Conservation (phyloP, 2,113 vertebrate species). For the Merops nubicus region DNA sequence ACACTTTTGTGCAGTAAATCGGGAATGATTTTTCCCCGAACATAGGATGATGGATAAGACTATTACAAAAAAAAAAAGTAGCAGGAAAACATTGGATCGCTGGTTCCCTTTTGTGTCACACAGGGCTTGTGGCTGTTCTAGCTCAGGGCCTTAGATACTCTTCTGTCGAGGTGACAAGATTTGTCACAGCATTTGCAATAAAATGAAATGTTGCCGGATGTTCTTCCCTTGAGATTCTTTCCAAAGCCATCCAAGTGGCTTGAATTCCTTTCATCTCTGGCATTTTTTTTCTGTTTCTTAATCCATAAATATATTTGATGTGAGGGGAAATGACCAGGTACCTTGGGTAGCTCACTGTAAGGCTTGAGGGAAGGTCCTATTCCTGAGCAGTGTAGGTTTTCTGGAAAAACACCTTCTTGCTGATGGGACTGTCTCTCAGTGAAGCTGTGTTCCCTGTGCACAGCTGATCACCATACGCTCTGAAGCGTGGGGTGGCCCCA, state of each 20-base stretch:
- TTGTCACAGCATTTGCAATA: neutral
- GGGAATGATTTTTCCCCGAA: neutral
- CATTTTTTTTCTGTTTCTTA: neutral
- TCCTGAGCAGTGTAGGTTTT: neutral
- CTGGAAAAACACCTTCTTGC: neutral
- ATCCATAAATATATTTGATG: neutral
- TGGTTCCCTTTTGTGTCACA: neutral
- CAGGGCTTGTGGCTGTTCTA: neutral
- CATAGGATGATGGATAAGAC: neutral
- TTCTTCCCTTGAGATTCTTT: neutral
- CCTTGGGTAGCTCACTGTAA: neutral
- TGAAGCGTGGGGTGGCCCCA: neutral
- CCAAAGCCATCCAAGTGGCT: neutral
- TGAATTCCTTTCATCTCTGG: neutral
- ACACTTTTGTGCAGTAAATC: neutral
- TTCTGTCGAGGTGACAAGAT: neutral
- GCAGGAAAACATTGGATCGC: neutral
- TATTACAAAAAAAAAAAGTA: neutral
- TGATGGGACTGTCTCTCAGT: neutral
- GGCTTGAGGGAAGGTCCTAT: neutral
- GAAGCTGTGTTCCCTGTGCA: neutral
- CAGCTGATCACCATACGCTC: accelerated
- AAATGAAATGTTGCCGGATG: neutral
- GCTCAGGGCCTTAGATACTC: neutral
- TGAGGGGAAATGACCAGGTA: neutral